A percentile compares a stretch with the other conserved stretches of the same genome.
phyloP scores from a whole-genome alignment of 2,797 vertebrate genomes.

The Crocidura indochinensis region DNA sequence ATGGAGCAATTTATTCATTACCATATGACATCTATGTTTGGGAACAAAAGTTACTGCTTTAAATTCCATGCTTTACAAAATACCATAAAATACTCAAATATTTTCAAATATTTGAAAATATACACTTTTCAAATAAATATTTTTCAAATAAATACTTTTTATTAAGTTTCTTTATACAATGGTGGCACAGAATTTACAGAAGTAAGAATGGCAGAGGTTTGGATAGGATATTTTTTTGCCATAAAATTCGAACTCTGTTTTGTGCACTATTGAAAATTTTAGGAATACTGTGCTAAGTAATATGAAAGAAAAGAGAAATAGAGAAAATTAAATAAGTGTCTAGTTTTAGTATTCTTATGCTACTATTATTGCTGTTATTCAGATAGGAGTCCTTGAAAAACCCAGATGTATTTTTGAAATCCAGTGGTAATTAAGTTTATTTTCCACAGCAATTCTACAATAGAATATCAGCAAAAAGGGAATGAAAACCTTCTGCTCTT shows the following conservation, averaged over 20 bases:
- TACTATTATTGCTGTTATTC: conserved; percentile 24
- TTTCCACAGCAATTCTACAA: background rate
- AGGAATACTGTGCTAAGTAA: conserved; percentile 16
- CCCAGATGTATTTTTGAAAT: conserved; percentile 20
- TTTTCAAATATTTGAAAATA: background rate
- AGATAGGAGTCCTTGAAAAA: conserved; percentile 23
- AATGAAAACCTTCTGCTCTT: background rate
- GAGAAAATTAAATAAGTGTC: conserved; percentile 45
- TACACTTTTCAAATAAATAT: background rate
- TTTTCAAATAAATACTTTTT: background rate
- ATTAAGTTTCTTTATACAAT: background rate
- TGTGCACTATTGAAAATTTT: conserved; percentile 38
- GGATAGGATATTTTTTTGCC: background rate
- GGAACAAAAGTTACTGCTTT: background rate
- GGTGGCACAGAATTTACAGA: conserved; percentile 29
- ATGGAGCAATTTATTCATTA: background rate
- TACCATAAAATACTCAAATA: background rate
- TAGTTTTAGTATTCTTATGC: conserved; percentile 65
- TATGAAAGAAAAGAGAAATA: conserved; percentile 60
- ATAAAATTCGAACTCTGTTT: conserved; percentile 54
- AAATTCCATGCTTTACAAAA: background rate
- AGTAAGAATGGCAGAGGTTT: background rate
- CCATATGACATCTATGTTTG: background rate
- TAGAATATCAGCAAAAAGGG: background rate
- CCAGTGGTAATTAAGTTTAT: conserved; percentile 35